phyloP scores from a whole-genome alignment of 2,113 vertebrate species.

The Chrysemys picta region DNA sequence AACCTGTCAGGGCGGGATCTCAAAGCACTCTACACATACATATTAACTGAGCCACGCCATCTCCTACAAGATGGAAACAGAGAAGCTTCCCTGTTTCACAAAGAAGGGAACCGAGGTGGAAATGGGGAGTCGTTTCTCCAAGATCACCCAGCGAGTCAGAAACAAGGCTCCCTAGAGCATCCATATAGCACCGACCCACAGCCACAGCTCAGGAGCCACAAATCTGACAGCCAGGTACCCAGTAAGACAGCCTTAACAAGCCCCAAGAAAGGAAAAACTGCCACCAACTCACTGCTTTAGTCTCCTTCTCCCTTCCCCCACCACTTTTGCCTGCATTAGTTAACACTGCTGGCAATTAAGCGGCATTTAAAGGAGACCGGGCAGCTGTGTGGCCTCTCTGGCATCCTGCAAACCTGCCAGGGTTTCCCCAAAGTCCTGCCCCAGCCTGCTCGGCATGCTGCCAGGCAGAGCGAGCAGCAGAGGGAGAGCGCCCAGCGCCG shows the following conservation, averaged over 20 bases:
- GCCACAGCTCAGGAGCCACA: not conserved
- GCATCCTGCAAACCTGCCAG: constrained; percentile 10
- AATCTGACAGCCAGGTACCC: not conserved
- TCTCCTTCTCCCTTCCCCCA: too few relatives aligned
- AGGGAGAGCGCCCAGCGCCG: constrained; percentile 38
- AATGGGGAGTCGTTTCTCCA: not conserved
- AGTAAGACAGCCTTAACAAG: not conserved
- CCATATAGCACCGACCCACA: not conserved
- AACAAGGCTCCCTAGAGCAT: not conserved
- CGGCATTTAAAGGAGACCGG: not conserved
- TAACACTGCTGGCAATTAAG: not conserved
- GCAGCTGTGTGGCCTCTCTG: not conserved
- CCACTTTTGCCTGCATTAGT: not conserved
- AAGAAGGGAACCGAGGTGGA: not conserved
- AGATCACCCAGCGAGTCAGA: not conserved
- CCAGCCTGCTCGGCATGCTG: not conserved
- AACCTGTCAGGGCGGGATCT: not conserved
- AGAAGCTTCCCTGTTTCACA: not conserved
- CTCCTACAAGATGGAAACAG: not conserved
- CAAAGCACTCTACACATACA: not conserved
- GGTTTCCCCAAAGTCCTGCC: not conserved
- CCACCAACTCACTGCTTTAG: not conserved
- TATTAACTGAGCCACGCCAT: not conserved
- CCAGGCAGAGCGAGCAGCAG: not conserved
- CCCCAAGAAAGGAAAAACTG: not conserved